Base-by-base conservation (phyloP, 2,113 vertebrate genomes). In the Chascanopsetta lugubris region DNA sequence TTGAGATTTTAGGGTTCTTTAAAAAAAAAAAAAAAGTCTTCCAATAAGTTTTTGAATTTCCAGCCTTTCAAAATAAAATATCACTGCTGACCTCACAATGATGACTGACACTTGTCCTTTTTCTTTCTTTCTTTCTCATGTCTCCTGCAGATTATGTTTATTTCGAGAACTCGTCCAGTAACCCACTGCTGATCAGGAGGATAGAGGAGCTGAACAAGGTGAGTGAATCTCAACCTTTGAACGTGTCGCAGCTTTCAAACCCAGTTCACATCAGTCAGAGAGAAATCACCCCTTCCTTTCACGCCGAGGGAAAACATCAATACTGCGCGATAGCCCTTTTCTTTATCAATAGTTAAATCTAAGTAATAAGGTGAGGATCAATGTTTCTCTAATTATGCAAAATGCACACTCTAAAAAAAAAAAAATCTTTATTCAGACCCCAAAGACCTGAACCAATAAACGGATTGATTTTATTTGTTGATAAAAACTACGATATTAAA, bases 191-290 rank as follows among this genome's bases (percentile, higher is more conserved):
- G 73, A 94, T 94, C 86, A 87, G 93, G 79, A 91, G 93, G 88
- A 94, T 94, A 93, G 93, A 94, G 71, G 93, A 94, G 85, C 65
- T 94, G 69, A 94, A 94, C 76, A 94, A 94, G 93, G 93, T 94
- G 86, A 92, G 86, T 63, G 36, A 40, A 27, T 48, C 43, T 5
- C 5, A 42, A 4, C 8, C 13, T 25, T 43, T 58, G 18, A 73
- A 67, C 24, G 36, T 30, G 51, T 7, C 64, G 29, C 59, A 51
- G 8, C 25, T 26, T 10, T 11, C 5, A 15, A 4, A 40, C 49
- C 38, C 5, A n/a, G n/a, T n/a, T n/a, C n/a, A n/a, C n/a, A n/a
- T n/a, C n/a, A n/a, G n/a, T n/a, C n/a, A n/a, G n/a, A n/a, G n/a
- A n/a, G n/a, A n/a, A n/a, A n/a, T n/a, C n/a, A n/a, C 3, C 36